Percentiles rank a stretch among this genome's conserved stretches.
These are phyloP conservation scores for Sapajus apella DNA, from an alignment of 2,113 vertebrate genomes.

Conservation along the genomic window DNA sequence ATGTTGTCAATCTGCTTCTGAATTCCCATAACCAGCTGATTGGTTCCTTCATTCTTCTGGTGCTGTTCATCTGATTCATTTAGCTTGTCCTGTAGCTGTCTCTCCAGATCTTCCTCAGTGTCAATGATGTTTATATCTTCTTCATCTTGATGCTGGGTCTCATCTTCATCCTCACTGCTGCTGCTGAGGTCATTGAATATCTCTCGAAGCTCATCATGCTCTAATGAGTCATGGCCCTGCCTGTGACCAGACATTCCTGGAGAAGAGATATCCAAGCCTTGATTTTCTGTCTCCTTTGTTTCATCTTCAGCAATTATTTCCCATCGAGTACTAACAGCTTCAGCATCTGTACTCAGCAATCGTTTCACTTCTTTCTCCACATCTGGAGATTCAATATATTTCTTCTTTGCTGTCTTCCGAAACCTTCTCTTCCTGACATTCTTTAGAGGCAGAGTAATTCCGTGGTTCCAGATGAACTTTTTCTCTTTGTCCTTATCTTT, in stretches of 20 bases:
- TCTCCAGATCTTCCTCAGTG: conserved; percentile 95
- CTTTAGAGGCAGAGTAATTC: conserved; percentile 96
- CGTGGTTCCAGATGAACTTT: conserved; percentile 98
- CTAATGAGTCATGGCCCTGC: conserved; percentile 89
- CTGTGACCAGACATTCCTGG: conserved; percentile 92
- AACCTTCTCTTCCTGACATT: conserved; percentile 98
- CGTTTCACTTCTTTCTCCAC: conserved; percentile 94
- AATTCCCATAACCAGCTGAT: conserved; percentile 94
- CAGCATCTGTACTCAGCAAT: conserved; percentile 92
- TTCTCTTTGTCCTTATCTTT: conserved; percentile 98
- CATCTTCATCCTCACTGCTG: conserved; percentile 97
- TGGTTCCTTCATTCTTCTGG: conserved; percentile 91
- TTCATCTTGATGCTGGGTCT: conserved; percentile 95
- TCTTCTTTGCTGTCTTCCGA: conserved; percentile 88
- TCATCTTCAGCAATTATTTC: conserved; percentile 94
- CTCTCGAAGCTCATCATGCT: conserved; percentile 95
- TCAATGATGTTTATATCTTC: conserved; percentile 98
- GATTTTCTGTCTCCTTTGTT: conserved; percentile 90
- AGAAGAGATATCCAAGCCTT: conserved; percentile 89
- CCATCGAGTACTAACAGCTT: conserved; percentile 92
- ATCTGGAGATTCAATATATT: conserved; percentile 94
- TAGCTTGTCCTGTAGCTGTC: conserved; percentile 93
- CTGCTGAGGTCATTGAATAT: conserved; percentile 99
- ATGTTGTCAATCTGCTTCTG: conserved; percentile 96
- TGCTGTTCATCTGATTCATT: conserved; percentile 88